Conservation (phyloP, 2,797 vertebrate species). For the Delichon dasypus region DNA sequence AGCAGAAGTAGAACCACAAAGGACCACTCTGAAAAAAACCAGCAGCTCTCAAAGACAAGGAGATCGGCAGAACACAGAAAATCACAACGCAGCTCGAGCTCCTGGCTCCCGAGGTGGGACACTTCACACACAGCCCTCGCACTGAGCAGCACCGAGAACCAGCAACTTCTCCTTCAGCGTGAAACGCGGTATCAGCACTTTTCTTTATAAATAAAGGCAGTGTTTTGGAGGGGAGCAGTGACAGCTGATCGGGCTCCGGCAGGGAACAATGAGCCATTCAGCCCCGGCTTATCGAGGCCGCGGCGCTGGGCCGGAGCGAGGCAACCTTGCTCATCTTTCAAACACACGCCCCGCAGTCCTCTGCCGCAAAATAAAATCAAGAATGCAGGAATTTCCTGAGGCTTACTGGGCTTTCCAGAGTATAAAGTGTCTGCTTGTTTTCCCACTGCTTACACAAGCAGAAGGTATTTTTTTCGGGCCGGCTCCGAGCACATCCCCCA, state of each 20-base stretch:
- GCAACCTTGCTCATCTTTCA: slow-evolving; percentile 52
- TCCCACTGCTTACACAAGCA: slow-evolving; percentile 40
- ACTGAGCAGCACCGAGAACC: background rate
- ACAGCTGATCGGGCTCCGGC: slow-evolving; percentile 40
- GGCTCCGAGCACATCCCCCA: background rate
- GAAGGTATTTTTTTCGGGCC: background rate
- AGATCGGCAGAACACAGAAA: background rate
- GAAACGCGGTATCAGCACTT: slow-evolving; percentile 14
- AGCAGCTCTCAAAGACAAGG: background rate
- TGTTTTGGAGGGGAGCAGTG: slow-evolving; percentile 24
- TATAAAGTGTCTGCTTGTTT: slow-evolving; percentile 52
- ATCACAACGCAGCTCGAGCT: background rate
- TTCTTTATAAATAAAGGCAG: background rate
- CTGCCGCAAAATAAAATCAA: slow-evolving; percentile 50
- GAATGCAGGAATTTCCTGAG: slow-evolving; percentile 73
- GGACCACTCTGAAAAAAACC: background rate
- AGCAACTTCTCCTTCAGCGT: background rate
- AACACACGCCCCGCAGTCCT: background rate
- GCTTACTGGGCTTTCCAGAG: slow-evolving; percentile 18
- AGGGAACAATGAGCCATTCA: slow-evolving; percentile 62
- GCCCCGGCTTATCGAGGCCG: background rate
- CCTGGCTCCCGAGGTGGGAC: background rate
- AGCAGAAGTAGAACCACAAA: background rate
- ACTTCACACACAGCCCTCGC: background rate
- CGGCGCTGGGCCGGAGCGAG: slow-evolving; percentile 14